A percentile compares a stretch with the other conserved stretches of the same genome.
Conservation (phyloP, 2,113 vertebrate genomes). For the Cricetomys ansorgei region DNA sequence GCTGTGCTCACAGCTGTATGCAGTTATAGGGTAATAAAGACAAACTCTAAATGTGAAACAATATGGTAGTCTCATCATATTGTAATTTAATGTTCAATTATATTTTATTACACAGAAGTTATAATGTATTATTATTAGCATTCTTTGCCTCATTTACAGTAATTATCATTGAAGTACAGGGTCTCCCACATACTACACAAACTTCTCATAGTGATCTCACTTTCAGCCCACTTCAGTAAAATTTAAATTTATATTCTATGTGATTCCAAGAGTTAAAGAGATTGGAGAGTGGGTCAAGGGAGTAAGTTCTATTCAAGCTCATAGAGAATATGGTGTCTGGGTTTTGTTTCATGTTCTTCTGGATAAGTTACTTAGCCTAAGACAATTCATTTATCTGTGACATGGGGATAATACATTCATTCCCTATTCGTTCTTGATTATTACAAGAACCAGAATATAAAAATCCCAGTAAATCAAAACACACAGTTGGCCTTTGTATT, state of each 20-base stretch:
- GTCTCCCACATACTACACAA: not conserved
- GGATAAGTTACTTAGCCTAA: not conserved
- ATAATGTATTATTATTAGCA: slow-evolving; percentile 10
- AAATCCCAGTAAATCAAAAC: slow-evolving; percentile 33
- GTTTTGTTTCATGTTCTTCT: slow-evolving; percentile 47
- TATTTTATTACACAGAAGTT: slow-evolving; percentile 40
- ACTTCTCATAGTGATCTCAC: not conserved
- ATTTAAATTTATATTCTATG: slow-evolving; percentile 37
- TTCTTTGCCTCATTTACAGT: slow-evolving; percentile 5
- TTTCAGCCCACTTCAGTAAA: not conserved
- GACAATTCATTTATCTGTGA: slow-evolving; percentile 23
- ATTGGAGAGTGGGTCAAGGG: not conserved
- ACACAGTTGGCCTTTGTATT: not conserved
- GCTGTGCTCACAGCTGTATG: slow-evolving; percentile 11
- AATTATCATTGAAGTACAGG: not conserved
- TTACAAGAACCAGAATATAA: slow-evolving; percentile 32
- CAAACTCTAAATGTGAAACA: slow-evolving; percentile 40
- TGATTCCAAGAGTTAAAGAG: slow-evolving; percentile 6
- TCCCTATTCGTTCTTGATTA: not conserved
- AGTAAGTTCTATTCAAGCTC: not conserved
- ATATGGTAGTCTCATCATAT: not conserved
- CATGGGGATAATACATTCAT: not conserved
- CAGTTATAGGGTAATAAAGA: not conserved
- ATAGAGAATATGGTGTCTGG: not conserved
- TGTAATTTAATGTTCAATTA: slow-evolving; percentile 22